Evolutionary conservation across 2,113 vertebrate genomes (phyloP).

Genomic region (Chloropsis cyanopogon): DNA sequence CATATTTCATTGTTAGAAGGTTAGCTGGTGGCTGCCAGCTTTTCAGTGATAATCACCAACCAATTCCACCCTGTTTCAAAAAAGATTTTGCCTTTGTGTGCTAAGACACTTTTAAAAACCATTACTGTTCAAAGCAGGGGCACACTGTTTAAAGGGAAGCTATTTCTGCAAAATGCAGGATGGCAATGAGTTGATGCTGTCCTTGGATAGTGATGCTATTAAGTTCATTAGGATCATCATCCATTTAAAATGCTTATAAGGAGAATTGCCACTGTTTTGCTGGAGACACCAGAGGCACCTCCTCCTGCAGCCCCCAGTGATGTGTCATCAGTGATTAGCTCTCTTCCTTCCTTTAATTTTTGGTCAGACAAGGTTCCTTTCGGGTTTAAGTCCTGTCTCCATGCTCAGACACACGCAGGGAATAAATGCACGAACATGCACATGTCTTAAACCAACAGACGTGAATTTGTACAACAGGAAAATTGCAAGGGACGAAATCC

Average conservation of each 20-base stretch:
- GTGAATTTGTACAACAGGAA: constrained; percentile 34
- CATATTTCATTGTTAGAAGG: constrained; percentile 96
- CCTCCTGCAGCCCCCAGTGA: neutral
- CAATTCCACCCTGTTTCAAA: constrained; percentile 83
- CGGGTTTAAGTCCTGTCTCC: neutral
- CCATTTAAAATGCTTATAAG: constrained; percentile 51
- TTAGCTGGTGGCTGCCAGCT: constrained; percentile 81
- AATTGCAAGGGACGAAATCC: constrained; percentile 45
- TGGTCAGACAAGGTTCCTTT: neutral
- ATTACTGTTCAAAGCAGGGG: constrained; percentile 56
- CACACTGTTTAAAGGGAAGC: constrained; percentile 31
- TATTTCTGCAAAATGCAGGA: constrained; percentile 15
- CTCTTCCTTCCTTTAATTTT: neutral
- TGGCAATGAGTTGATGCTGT: constrained; percentile 26
- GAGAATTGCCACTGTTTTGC: neutral
- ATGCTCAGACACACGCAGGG: neutral
- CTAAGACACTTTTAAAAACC: constrained; percentile 59
- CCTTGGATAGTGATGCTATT: constrained; percentile 65
- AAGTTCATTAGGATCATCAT: constrained; percentile 63
- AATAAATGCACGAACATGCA: neutral
- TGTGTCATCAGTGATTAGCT: neutral
- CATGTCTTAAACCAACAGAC: neutral
- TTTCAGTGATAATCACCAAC: constrained; percentile 81
- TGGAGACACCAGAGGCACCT: neutral
- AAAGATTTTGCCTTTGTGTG: constrained; percentile 53